Conservation (phyloP, 1,140 invertebrate genomes). For the silkworm (Bombyx mori) region DNA sequence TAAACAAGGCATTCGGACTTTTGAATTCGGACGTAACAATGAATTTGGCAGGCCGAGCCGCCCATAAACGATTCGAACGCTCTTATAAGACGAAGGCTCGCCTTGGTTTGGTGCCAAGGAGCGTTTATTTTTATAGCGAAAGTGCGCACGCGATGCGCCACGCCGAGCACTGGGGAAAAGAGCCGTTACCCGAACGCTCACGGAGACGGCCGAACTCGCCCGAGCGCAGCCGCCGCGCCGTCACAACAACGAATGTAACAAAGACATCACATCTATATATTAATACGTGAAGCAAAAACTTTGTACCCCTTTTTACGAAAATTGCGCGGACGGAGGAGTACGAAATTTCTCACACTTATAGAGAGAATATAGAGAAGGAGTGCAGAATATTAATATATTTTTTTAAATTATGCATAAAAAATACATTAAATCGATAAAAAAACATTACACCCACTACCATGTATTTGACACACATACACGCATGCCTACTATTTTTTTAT, state of each 20-base stretch:
- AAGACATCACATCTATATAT: not conserved
- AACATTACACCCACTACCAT: not conserved
- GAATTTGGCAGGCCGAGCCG: conserved; percentile 18
- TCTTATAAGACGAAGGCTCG: conserved; percentile 53
- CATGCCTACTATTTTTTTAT: too few relatives aligned
- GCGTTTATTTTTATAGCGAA: conserved; percentile 63
- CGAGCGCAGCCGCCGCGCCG: conserved; percentile 23
- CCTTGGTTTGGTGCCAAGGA: conserved; percentile 63
- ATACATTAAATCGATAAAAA: not conserved
- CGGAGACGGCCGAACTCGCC: conserved; percentile 43
- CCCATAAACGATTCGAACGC: conserved; percentile 45
- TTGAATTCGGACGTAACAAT: too few relatives aligned
- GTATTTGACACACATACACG: too few relatives aligned
- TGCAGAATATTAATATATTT: too few relatives aligned
- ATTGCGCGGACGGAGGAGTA: too few relatives aligned
- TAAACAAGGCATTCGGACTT: too few relatives aligned
- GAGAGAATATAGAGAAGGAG: too few relatives aligned
- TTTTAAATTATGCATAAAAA: not conserved
- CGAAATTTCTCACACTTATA: too few relatives aligned
- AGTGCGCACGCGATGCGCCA: conserved; percentile 47
- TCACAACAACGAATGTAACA: conserved; percentile 26
- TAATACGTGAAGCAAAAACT: too few relatives aligned
- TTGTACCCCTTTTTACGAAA: too few relatives aligned
- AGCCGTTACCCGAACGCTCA: conserved; percentile 46
- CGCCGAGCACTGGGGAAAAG: conserved; percentile 28